Percentiles rank a stretch among this genome's conserved stretches.
These are phyloP conservation scores for Peromyscus maniculatus DNA, from an alignment of 2,113 vertebrate species.

Conservation along the genomic window DNA sequence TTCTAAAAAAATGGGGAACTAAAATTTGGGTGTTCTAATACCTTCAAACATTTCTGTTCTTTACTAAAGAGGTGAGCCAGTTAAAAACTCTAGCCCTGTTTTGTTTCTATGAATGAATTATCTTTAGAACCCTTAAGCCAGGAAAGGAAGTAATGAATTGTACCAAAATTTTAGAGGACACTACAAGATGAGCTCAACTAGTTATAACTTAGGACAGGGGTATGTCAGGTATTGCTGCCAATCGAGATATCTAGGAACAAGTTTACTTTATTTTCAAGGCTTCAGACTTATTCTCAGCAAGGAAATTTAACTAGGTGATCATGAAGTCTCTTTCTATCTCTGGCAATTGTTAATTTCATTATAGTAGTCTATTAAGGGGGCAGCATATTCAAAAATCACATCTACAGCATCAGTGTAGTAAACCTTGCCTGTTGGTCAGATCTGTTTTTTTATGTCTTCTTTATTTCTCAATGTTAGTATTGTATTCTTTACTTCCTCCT, in stretches of 20 bases:
- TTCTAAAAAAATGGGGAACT: not conserved
- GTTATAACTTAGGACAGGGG: not conserved
- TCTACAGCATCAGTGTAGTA: no score
- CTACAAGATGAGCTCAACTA: not conserved
- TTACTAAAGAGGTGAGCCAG: not conserved
- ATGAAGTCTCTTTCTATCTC: not conserved
- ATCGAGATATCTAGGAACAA: slow-evolving; percentile 19
- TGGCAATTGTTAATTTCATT: not conserved
- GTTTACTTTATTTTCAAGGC: not conserved
- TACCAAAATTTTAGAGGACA: not conserved
- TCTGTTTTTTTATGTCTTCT: not conserved
- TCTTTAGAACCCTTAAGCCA: slow-evolving; percentile 28
- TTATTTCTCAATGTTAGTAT: not conserved
- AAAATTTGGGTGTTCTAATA: not conserved
- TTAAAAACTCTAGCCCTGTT: not conserved
- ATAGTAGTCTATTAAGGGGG: not conserved
- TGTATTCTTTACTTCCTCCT: not conserved
- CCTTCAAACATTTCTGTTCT: not conserved
- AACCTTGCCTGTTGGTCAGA: not conserved
- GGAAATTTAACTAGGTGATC: not conserved
- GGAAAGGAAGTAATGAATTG: not conserved
- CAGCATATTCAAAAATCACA: not conserved
- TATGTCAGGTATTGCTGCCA: not conserved
- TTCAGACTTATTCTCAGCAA: not conserved
- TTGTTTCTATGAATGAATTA: slow-evolving; percentile 26